A percentile compares a stretch with the other conserved stretches of the same genome.
Evolutionary conservation across 2,113 vertebrate species (phyloP).

Genomic region (Nothocercus nigrocapillus): DNA sequence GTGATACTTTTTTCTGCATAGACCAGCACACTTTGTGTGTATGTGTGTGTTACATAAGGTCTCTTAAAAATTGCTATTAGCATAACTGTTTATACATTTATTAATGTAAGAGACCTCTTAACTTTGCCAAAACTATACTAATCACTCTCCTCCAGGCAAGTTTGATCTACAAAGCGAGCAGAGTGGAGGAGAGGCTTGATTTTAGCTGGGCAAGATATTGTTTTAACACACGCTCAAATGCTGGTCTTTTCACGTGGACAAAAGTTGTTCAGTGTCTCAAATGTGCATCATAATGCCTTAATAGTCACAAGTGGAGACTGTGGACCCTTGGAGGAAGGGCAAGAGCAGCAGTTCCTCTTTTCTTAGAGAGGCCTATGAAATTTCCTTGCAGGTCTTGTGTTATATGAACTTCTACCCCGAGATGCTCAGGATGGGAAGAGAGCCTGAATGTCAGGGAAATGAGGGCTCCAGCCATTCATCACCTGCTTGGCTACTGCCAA

Average conservation of each 20-base stretch:
- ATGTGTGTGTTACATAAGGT: neutral
- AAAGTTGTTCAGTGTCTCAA: neutral
- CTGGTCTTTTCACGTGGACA: accelerated
- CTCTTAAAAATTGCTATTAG: neutral
- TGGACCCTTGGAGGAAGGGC: neutral
- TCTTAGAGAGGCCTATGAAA: neutral
- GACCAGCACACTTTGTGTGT: neutral
- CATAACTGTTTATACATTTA: neutral
- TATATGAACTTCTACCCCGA: neutral
- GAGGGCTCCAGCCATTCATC: neutral
- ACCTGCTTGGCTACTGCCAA: neutral
- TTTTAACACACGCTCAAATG: neutral
- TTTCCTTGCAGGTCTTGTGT: neutral
- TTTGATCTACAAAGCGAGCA: neutral
- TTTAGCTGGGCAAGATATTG: neutral
- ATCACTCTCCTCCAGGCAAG: neutral
- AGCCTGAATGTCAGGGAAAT: neutral
- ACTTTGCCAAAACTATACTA: neutral
- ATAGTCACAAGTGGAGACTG: neutral
- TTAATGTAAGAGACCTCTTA: neutral
- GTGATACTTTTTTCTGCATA: neutral
- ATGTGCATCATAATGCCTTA: neutral
- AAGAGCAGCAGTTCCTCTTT: too few relatives aligned
- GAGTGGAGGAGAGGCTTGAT: neutral
- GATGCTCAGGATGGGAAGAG: neutral